These are phyloP conservation scores for Bombus fervidus DNA, from an alignment of 1,140 invertebrate genomes.

Conservation along the genomic window DNA sequence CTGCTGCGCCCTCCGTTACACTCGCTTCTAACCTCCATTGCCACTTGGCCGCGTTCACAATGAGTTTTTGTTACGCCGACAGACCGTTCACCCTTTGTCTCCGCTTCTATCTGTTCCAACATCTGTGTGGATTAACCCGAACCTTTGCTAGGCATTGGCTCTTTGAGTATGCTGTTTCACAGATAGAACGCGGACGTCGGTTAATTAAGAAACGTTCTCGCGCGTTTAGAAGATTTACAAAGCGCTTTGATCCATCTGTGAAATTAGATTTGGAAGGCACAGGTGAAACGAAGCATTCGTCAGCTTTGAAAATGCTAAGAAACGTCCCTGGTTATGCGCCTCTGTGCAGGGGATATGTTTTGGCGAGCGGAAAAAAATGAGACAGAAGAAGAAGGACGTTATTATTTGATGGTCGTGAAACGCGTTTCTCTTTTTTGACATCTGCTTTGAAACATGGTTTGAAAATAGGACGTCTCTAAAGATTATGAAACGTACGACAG, in stretches of 20 bases:
- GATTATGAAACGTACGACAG: no score
- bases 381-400: neutral
- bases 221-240: neutral
- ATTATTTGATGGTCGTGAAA: neutral
- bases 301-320: neutral
- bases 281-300: neutral
- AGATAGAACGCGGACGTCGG: neutral
- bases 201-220: neutral
- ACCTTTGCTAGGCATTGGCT: neutral
- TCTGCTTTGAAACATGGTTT: neutral
- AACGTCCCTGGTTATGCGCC: neutral
- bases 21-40: neutral
- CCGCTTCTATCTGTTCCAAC: neutral
- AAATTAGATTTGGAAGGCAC: neutral
- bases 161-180: neutral
- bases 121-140: neutral
- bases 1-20: neutral
- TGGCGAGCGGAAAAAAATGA: neutral
- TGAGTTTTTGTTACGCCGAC: neutral
- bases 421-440: neutral
- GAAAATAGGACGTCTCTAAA: no score
- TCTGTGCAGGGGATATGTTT: neutral
- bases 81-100: neutral
- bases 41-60: slow-evolving; percentile 7
- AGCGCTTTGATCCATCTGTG: neutral